A percentile compares a stretch with the other conserved stretches of the same genome.
Evolutionary conservation across 2,888 invertebrate species (phyloP).

Genomic region (Platynereis dumerilii): DNA sequence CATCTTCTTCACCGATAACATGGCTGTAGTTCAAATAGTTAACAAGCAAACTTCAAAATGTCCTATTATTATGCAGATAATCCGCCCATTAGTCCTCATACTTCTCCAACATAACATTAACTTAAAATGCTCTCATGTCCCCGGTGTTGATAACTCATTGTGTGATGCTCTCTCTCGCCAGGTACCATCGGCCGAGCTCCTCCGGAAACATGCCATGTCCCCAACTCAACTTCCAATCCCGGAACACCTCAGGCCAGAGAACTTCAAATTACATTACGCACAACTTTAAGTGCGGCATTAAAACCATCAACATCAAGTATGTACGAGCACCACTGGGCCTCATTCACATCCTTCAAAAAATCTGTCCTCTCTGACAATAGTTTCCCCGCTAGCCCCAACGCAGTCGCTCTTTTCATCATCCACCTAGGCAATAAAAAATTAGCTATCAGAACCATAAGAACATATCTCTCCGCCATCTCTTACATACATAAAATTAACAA

Average conservation of each 20-base stretch:
- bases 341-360: background rate
- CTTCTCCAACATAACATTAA: background rate
- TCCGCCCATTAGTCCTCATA: background rate
- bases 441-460: background rate
- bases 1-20: background rate
- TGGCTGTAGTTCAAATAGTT: background rate
- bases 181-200: background rate
- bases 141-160: background rate
- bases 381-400: no score
- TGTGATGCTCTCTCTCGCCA: background rate
- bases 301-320: background rate
- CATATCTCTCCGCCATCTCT: background rate
- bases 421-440: no score
- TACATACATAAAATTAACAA: background rate
- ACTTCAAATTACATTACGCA: background rate
- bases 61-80: background rate
- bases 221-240: background rate
- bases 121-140: background rate
- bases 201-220: background rate
- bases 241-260: background rate
- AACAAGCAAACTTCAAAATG: constrained; percentile 2
- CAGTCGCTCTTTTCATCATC: no score
- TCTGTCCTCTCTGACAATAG: background rate
- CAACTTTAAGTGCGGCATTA: background rate
- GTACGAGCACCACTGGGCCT: background rate